phyloP scores from a whole-genome alignment of 1,140 invertebrate genomes.

The Aphelenchoides besseyi region DNA sequence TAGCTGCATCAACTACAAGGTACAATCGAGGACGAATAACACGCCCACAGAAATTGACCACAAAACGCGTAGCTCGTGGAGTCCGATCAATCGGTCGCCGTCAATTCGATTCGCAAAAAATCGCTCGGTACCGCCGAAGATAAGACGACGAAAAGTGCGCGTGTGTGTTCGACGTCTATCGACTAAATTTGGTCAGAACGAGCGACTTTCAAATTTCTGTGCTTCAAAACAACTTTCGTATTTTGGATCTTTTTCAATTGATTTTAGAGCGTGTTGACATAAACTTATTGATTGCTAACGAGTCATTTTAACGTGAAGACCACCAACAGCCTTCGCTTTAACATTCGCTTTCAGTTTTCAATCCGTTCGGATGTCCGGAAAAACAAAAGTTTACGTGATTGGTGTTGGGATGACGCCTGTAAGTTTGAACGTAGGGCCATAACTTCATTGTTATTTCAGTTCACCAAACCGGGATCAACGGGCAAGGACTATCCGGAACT shows the following conservation, averaged over 20 bases:
- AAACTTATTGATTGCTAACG: too few species aligned
- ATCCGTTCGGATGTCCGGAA: conserved; percentile 10
- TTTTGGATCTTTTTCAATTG: not conserved
- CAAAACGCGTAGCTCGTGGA: conserved; percentile 2
- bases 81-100: conserved; percentile 6
- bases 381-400: conserved; percentile 76
- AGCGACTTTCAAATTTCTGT: not conserved
- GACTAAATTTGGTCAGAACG: not conserved
- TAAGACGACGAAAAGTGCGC: not conserved
- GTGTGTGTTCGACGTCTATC: not conserved
- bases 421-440: conserved; percentile 11
- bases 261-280: too few species aligned
- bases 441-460: conserved; percentile 66
- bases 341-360: not conserved
- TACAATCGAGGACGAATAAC: too few species aligned
- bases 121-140: conserved; percentile 1
- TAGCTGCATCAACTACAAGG: too few species aligned
- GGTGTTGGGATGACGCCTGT: conserved; percentile 86
- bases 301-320: too few species aligned
- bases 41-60: too few species aligned
- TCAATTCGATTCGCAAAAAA: not conserved
- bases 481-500: conserved; percentile 88
- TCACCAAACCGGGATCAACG: conserved; percentile 80
- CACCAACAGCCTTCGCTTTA: too few species aligned
- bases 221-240: not conserved